Evolutionary conservation across 2,888 invertebrate species (phyloP).

Genomic region (Cheilosia pagana): DNA sequence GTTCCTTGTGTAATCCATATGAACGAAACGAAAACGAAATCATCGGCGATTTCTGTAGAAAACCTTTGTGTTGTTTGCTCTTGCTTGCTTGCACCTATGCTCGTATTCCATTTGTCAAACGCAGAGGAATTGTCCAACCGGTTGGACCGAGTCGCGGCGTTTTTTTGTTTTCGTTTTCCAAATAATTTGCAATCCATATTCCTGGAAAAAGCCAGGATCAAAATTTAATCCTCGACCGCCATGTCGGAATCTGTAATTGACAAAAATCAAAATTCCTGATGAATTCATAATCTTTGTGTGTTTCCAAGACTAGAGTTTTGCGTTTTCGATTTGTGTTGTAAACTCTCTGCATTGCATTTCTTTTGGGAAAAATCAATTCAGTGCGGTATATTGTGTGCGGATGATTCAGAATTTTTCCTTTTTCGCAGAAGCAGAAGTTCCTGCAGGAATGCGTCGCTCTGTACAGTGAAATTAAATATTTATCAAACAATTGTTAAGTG

Average conservation of each 20-base stretch:
- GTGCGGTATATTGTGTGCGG: slow-evolving; percentile 37
- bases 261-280: background rate
- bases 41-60: slow-evolving; percentile 45
- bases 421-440: slow-evolving; percentile 9
- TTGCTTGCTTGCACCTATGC: background rate
- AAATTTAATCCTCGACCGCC: slow-evolving; percentile 4
- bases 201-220: slow-evolving; percentile 6
- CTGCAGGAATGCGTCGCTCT: slow-evolving; percentile 25
- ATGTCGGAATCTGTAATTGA: slow-evolving; percentile 19
- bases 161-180: slow-evolving; percentile 42
- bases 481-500: slow-evolving; percentile 36
- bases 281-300: no score
- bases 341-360: slow-evolving; percentile 12
- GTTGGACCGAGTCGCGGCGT: slow-evolving; percentile 52
- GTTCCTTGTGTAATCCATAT: slow-evolving; percentile 13
- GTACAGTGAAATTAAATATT: slow-evolving; percentile 17
- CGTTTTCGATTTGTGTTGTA: background rate
- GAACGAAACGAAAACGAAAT: slow-evolving; percentile 54
- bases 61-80: slow-evolving; percentile 36
- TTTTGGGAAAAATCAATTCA: slow-evolving; percentile 72
- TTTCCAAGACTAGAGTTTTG: background rate
- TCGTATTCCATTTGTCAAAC: slow-evolving; percentile 44
- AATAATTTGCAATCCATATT: slow-evolving; percentile 25
- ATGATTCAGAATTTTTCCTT: slow-evolving; percentile 57
- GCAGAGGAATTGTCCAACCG: slow-evolving; percentile 64